phyloP scores from a whole-genome alignment of 1,140 invertebrate genomes.

The Bicyclus anynana region DNA sequence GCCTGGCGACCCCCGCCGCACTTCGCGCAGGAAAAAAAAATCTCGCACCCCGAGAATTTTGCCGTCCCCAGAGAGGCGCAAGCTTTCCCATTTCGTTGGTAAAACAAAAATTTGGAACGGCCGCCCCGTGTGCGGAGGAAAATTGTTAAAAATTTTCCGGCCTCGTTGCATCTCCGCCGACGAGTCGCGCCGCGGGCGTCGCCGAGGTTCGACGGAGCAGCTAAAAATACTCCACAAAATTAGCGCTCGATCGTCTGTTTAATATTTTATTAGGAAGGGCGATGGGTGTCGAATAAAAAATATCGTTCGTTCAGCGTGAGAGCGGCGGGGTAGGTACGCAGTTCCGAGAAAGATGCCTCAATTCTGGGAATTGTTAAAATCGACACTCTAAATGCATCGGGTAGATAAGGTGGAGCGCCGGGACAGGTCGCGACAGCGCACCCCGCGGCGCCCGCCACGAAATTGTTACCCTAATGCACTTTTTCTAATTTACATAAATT shows the following conservation, averaged over 20 bases:
- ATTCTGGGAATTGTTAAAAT: conserved; percentile 27
- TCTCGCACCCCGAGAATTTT: conserved; percentile 40
- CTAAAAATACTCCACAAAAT: conserved; percentile 9
- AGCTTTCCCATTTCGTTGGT: conserved; percentile 30
- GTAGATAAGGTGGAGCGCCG: conserved; percentile 22
- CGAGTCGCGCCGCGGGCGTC: conserved; percentile 19
- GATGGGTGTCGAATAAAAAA: conserved; percentile 5
- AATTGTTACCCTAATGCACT: conserved; percentile 2
- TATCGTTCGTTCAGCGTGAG: conserved; percentile 8
- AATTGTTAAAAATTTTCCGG: conserved; percentile 67
- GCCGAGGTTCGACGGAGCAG: conserved; percentile 14
- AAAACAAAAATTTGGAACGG: conserved; percentile 27
- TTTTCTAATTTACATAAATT: neutral
- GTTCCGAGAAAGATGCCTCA: conserved; percentile 24
- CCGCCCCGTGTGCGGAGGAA: conserved; percentile 34
- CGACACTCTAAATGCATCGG: conserved; percentile 24
- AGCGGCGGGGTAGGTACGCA: conserved; percentile 17
- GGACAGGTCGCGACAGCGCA: conserved; percentile 21
- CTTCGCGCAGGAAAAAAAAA: conserved; percentile 47
- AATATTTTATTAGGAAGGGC: conserved; percentile 7
- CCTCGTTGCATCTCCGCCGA: conserved; percentile 43
- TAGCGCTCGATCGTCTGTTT: conserved; percentile 4
- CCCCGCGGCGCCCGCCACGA: conserved; percentile 13
- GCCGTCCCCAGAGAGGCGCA: conserved; percentile 49
- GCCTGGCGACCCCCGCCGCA: conserved; percentile 44